These are phyloP conservation scores for Dromococcyx pavoninus DNA, from an alignment of 2,797 vertebrate genomes.

Conservation along the genomic window DNA sequence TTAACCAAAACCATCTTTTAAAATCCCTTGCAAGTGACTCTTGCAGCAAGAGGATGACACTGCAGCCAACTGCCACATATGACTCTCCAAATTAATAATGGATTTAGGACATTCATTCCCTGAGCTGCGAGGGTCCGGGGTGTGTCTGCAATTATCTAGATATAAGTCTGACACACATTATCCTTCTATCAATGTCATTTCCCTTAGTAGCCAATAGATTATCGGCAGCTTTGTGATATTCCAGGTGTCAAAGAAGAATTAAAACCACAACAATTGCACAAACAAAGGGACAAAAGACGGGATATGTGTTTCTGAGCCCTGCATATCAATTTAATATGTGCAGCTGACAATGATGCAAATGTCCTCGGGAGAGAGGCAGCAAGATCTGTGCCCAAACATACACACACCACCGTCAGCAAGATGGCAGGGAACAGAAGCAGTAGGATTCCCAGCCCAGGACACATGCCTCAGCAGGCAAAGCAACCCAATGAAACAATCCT, in stretches of 20 bases:
- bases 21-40: slow-evolving; percentile 34
- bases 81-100: slow-evolving; percentile 50
- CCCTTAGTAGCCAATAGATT: slow-evolving; percentile 66
- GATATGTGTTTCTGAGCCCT: slow-evolving; percentile 63
- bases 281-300: slow-evolving; percentile 66
- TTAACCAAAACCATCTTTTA: not conserved
- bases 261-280: slow-evolving; percentile 62
- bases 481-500: slow-evolving; percentile 64
- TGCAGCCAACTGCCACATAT: not conserved
- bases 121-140: slow-evolving; percentile 30
- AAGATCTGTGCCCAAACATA: slow-evolving; percentile 59
- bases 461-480: slow-evolving; percentile 66
- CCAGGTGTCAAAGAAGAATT: slow-evolving; percentile 74
- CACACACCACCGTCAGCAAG: slow-evolving; percentile 58
- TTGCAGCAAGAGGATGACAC: not conserved
- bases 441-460: slow-evolving; percentile 70
- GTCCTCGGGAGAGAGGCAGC: slow-evolving; percentile 58
- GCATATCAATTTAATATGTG: slow-evolving; percentile 71
- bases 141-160: slow-evolving; percentile 60
- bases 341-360: slow-evolving; percentile 67
- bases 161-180: slow-evolving; percentile 59
- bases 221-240: slow-evolving; percentile 70
- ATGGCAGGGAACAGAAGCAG: slow-evolving; percentile 66
- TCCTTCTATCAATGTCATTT: slow-evolving; percentile 60
- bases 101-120: slow-evolving; percentile 42